Conservation (phyloP, 1,140 invertebrate species). For the Rhagoletis pomonella region DNA sequence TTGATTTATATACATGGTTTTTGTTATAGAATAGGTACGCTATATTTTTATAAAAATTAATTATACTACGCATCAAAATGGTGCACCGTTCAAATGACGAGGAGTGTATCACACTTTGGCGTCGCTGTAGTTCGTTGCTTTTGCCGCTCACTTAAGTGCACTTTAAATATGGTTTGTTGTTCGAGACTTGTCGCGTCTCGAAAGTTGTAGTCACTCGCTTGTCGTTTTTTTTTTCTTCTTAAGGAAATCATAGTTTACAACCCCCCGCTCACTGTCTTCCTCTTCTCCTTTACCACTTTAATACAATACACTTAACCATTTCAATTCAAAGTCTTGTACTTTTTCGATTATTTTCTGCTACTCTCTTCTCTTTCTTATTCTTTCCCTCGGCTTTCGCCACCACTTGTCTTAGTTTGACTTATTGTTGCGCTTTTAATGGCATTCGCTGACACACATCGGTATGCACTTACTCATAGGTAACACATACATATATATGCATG, state of each 20-base stretch:
- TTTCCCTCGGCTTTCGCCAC: background rate
- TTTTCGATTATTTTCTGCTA: background rate
- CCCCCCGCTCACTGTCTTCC: background rate
- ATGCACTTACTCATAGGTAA: background rate
- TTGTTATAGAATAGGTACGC: too few relatives aligned
- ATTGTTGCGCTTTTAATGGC: conserved; percentile 9
- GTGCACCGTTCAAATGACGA: background rate
- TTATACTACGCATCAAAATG: too few relatives aligned
- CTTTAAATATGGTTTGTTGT: conserved; percentile 41
- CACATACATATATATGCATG: background rate
- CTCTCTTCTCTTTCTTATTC: background rate
- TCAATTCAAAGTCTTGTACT: background rate
- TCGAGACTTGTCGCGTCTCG: background rate
- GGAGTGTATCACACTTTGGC: too few relatives aligned
- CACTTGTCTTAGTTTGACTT: conserved; percentile 18
- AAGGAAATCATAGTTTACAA: too few relatives aligned
- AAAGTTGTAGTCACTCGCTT: background rate
- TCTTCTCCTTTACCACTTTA: background rate
- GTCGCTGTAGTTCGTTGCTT: background rate
- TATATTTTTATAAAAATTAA: too few relatives aligned
- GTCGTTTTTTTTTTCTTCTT: background rate
- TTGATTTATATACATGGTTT: too few relatives aligned
- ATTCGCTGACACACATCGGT: background rate
- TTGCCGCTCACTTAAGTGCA: conserved; percentile 18
- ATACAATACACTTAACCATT: background rate